Evolutionary conservation across 2,888 invertebrate species (phyloP), one percentile per base, ranked within the genome.

Genomic region (Hyles lineata): DNA sequence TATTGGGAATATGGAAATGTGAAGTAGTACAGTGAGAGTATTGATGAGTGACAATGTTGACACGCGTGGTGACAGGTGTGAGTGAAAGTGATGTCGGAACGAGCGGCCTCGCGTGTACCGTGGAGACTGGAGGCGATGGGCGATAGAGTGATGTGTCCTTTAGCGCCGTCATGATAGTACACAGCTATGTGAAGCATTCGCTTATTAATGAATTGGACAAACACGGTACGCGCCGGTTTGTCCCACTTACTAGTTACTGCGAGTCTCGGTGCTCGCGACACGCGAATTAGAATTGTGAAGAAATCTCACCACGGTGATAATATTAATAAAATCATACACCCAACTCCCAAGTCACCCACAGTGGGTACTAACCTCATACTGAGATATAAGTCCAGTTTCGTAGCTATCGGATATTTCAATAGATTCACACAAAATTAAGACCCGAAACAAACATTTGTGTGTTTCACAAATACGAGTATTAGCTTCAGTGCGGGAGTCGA

Each of bases 181-280:
- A 17, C n/a, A n/a, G 19, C n/a, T 55, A 19, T 15, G 4, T 8
- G 55, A 55, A 55, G 55, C 4, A 55, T n/a, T 15, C 6, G 8
- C 55, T 55, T 55, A 55, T 32, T 67, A 67, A 67, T 67, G 50
- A 67, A 67, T 67, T 67, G 43, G 63, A 50, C 23, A 67, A 43
- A 50, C 50, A 17, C 67, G 23, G 17, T 15, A 1, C 11, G 21
- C 50, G 25, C 35, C 17, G 19, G 9, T 29, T 9, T 59, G 21
- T 23, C 59, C 23, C 8, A 59, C 59, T 59, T 59, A 59, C 23
- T 21, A 59, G 23, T 8, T 11, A 21, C 59, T n/a, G 8, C 11
- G 11, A 43, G 43, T 17, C 55, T 7, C 19, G 19, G 19, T n/a
- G 55, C n/a, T 17, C n/a, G n/a, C 55, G 11, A 43, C n/a, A 55